Percentiles rank a stretch among this genome's conserved stretches.
Conservation (phyloP, 2,797 vertebrate genomes). For the Nasua narica region DNA sequence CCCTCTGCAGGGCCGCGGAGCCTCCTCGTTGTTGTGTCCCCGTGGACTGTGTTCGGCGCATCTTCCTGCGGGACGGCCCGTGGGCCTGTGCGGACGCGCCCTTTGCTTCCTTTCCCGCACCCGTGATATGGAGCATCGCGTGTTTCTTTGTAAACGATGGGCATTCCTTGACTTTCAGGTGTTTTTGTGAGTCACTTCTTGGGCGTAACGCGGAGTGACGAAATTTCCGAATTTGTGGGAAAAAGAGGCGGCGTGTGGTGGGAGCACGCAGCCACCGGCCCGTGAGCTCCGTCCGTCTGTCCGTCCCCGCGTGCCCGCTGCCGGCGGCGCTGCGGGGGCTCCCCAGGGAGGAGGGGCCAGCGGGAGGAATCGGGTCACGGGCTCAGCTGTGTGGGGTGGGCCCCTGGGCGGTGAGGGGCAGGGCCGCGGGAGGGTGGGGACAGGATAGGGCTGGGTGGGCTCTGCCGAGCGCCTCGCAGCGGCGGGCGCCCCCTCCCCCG, state of each 20-base stretch:
- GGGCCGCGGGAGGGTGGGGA: no score
- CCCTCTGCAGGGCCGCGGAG: fast-evolving
- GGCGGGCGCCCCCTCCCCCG: fast-evolving
- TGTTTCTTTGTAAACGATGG: background rate
- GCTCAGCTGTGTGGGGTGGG: fast-evolving
- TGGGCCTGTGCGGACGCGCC: fast-evolving
- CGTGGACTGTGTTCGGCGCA: fast-evolving
- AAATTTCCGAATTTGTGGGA: background rate
- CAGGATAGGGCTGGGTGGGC: no score
- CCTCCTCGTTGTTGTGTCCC: fast-evolving
- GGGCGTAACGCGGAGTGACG: background rate
- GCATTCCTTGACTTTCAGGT: background rate
- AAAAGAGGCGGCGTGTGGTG: no score
- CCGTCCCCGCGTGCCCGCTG: fast-evolving
- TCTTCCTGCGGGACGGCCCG: fast-evolving
- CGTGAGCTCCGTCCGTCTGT: fast-evolving
- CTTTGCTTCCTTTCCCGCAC: fast-evolving
- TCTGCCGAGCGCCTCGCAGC: fast-evolving
- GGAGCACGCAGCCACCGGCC: fast-evolving
- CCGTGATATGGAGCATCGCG: fast-evolving
- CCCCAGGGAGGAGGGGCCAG: fast-evolving
- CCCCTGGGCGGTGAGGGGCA: background rate
- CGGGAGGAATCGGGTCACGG: fast-evolving
- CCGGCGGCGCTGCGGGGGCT: fast-evolving
- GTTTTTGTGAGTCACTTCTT: background rate